Evolutionary conservation across 2,888 invertebrate species (phyloP), one percentile per base, ranked within the genome.

Genomic region (Mayetiola destructor): DNA sequence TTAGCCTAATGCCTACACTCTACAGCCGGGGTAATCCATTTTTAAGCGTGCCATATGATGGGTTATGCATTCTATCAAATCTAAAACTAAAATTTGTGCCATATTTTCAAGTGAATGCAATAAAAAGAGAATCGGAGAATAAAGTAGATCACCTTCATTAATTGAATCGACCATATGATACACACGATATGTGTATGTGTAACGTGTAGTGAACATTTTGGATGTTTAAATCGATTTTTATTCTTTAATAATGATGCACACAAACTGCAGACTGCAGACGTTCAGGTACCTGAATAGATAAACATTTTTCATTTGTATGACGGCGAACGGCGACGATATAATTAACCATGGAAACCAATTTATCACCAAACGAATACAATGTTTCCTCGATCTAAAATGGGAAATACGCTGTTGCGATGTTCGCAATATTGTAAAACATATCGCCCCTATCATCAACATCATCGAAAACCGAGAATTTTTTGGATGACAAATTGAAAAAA

Each of bases 271-370:
- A n/a, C n/a, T n/a, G n/a, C n/a, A 39, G 20, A 18, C n/a, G 8
- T 48, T 14, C 14, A n/a, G 27, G 27, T 48, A 48, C 48, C 48
- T 48, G 48, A 18, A 48, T 8, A 27, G 20, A 53, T 18, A 18
- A 32, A 53, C 48, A n/a, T n/a, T n/a, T n/a, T n/a, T n/a, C n/a
- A n/a, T n/a, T n/a, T n/a, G n/a, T n/a, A n/a, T n/a, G n/a, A n/a
- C n/a, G n/a, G 27, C 48, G 48, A 27, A 48, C 27, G 48, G 27
- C 9, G 29, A 18, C 32, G 16, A n/a, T 48, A 48, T 53, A 53
- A 53, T 53, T 53, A 18, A 53, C 53, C 53, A 53, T 53, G 53
- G 30, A 53, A 53, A 53, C 32, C 53, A 53, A 53, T 53, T 53
- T 53, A 53, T 53, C 53, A 53, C 32, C 16, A 48, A 27, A 2